These are phyloP conservation scores for Indicator maculatus DNA, from an alignment of 2,113 vertebrate species.

Conservation along the genomic window DNA sequence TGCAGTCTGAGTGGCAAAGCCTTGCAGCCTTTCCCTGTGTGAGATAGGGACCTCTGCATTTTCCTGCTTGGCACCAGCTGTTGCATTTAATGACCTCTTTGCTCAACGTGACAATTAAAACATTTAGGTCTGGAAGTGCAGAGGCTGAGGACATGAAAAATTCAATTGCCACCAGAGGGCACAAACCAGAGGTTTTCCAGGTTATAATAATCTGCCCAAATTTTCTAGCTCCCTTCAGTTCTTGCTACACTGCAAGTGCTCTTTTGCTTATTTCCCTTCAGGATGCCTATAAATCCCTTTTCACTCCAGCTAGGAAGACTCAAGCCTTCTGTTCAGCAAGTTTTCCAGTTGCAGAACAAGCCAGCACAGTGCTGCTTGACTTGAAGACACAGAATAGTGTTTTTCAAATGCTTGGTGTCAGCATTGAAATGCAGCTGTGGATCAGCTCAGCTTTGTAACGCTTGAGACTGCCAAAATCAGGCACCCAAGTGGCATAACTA, in stretches of 20 bases:
- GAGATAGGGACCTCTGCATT: background rate
- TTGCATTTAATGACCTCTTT: background rate
- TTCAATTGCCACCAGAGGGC: slow-evolving; percentile 53
- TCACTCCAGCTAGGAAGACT: background rate
- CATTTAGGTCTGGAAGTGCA: background rate
- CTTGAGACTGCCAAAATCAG: background rate
- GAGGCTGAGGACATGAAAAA: background rate
- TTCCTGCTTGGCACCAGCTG: background rate
- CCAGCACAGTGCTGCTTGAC: background rate
- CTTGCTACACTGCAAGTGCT: background rate
- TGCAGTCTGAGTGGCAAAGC: background rate
- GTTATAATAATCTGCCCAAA: background rate
- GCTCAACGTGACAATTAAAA: background rate
- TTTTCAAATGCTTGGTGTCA: background rate
- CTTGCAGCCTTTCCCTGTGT: background rate
- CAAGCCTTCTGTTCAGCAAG: background rate
- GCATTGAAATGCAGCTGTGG: background rate
- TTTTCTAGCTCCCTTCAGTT: background rate
- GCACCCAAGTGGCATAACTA: background rate
- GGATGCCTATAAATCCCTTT: background rate
- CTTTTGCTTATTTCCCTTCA: background rate
- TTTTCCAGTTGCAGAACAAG: background rate
- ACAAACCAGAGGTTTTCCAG: background rate
- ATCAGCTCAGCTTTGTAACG: background rate
- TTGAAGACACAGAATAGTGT: fast-evolving